Evolutionary conservation across 2,888 invertebrate species (phyloP), one percentile per base, ranked within the genome.

Genomic region (Clunio marinus): DNA sequence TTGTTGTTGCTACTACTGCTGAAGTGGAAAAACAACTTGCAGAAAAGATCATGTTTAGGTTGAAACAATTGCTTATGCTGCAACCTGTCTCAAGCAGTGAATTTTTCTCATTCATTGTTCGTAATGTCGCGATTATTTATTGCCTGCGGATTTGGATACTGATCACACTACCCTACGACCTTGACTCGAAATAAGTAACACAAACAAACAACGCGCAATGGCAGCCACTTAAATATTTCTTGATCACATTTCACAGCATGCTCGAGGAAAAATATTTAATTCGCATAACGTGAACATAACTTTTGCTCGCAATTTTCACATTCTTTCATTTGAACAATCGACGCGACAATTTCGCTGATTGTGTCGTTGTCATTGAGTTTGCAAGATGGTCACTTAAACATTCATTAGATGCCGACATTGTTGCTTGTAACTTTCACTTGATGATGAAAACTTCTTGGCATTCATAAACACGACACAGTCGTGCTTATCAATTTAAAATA

Each of bases 191-290:
- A 45, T 7, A 32, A 32, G 20, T 2, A 51, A 20, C 7, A 17
- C 22, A 57, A 57, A 57, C 25, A 57, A 57, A 57, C 27, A 57
- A 4, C 27, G n/a, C 24, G 15, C 25, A 4, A 10, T 7, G 32
- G 10, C 32, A 57, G 27, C 25, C 22, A 25, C 7, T 2, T 5
- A 5, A 27, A 27, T 27, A 27, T 27, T 27, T 57, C 3, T n/a
- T 5, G 7, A 45, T 45, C n/a, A 17, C 45, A 32, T 7, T 45
- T 57, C 57, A 57, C 57, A 57, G 57, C 57, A 57, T 57, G 57
- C 4, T 13, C 10, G n/a, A 27, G 8, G 5, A 17, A 45, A 7
- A 45, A 45, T 13, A 7, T 45, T 15, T 15, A 45, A 45, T 15
- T 13, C 4, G 15, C 15, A 13, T 32, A 4, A 4, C 32, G 32